Evolutionary conservation across 2,888 invertebrate species (phyloP).

Genomic region (Oeneis ivallda): DNA sequence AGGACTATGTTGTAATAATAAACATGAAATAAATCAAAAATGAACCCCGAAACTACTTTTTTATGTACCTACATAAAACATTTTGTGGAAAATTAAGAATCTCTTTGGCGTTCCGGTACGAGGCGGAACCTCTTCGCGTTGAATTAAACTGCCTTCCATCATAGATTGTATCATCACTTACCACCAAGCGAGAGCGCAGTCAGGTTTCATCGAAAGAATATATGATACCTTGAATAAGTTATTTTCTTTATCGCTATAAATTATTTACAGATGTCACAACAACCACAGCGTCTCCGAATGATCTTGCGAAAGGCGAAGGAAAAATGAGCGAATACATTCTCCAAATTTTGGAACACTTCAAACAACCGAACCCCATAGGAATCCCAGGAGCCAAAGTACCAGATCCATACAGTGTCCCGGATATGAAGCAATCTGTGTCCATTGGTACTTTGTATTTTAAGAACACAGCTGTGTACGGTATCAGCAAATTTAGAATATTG

Average conservation of each 20-base stretch:
- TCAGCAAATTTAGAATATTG: slow-evolving; percentile 89
- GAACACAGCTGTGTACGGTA: slow-evolving; percentile 87
- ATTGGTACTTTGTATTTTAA: slow-evolving; percentile 86
- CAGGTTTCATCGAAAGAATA: too few relatives aligned
- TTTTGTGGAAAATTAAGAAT: too few relatives aligned
- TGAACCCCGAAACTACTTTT: too few relatives aligned
- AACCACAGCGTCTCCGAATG: slow-evolving; percentile 35
- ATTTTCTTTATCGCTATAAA: background rate
- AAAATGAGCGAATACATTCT: slow-evolving; percentile 88
- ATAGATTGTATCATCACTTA: too few relatives aligned
- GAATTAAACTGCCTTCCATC: too few relatives aligned
- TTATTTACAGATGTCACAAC: slow-evolving; percentile 41
- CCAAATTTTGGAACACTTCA: slow-evolving; percentile 89
- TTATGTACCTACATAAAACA: too few relatives aligned
- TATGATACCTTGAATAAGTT: too few relatives aligned
- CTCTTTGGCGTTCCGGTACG: too few relatives aligned
- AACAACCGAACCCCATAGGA: slow-evolving; percentile 90
- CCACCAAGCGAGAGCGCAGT: too few relatives aligned
- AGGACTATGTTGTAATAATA: too few relatives aligned
- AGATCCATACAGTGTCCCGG: slow-evolving; percentile 90
- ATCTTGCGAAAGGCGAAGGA: slow-evolving; percentile 79
- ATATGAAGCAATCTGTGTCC: slow-evolving; percentile 87
- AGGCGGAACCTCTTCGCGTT: too few relatives aligned
- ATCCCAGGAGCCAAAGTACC: slow-evolving; percentile 89
- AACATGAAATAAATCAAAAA: too few relatives aligned